Percentiles rank a stretch among this genome's conserved stretches.
Conservation (phyloP, 2,888 invertebrate genomes). For the Aphelenchoides bicaudatus region DNA sequence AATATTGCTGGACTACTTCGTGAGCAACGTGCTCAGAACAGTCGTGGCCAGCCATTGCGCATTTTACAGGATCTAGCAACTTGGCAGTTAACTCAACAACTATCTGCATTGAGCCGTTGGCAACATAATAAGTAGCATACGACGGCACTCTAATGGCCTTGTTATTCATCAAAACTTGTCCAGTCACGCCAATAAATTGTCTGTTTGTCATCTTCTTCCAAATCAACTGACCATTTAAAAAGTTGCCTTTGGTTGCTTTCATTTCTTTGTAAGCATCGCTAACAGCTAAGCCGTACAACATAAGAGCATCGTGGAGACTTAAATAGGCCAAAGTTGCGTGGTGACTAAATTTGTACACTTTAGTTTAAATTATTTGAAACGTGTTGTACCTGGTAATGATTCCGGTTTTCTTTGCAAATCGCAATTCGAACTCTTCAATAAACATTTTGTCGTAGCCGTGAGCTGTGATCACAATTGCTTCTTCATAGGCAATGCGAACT, state of each 20-base stretch:
- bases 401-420: slow-evolving; percentile 51
- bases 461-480: slow-evolving; percentile 57
- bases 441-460: slow-evolving; percentile 59
- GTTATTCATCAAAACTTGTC: slow-evolving; percentile 59
- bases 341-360: slow-evolving; percentile 40
- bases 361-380: slow-evolving; percentile 15
- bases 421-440: slow-evolving; percentile 54
- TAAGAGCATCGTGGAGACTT: slow-evolving; percentile 57
- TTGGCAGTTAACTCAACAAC: slow-evolving; percentile 57
- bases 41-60: slow-evolving; percentile 42
- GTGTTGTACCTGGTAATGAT: slow-evolving; percentile 53
- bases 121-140: slow-evolving; percentile 54
- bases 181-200: slow-evolving; percentile 54
- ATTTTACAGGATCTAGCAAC: slow-evolving; percentile 47
- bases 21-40: slow-evolving; percentile 60
- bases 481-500: slow-evolving; percentile 53
- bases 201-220: slow-evolving; percentile 56
- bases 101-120: slow-evolving; percentile 54
- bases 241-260: slow-evolving; percentile 41
- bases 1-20: slow-evolving; percentile 51
- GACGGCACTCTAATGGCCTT: slow-evolving; percentile 57
- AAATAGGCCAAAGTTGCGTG: slow-evolving; percentile 58
- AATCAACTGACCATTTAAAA: slow-evolving; percentile 48
- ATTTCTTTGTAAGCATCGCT: slow-evolving; percentile 57
- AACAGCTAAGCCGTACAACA: slow-evolving; percentile 54